Evolutionary conservation across 1,140 invertebrate genomes (phyloP).

Genomic region (Micrasema longulum): DNA sequence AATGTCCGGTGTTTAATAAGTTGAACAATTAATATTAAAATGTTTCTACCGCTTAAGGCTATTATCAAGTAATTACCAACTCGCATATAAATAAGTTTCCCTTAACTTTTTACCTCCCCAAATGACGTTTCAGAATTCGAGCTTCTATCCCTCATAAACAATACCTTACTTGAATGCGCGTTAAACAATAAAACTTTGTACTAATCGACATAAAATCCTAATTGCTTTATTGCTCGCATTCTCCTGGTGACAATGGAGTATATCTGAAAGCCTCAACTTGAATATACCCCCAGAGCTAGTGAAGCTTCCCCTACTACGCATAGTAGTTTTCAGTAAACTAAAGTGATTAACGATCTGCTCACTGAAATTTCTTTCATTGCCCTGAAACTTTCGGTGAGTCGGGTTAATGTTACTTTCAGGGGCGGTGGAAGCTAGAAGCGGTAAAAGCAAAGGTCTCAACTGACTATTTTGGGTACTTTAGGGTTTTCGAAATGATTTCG

Average conservation of each 20-base stretch:
- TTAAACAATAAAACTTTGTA: constrained; percentile 28
- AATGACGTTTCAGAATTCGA: background rate
- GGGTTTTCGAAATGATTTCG: constrained; percentile 13
- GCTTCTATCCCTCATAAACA: constrained; percentile 9
- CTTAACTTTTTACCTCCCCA: constrained; percentile 9
- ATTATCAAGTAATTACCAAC: background rate
- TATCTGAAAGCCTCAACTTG: constrained; percentile 21
- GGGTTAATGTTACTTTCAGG: constrained; percentile 31
- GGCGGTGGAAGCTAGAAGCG: background rate
- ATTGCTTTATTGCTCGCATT: constrained; percentile 14
- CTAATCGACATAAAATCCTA: constrained; percentile 29
- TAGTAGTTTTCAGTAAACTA: constrained; percentile 42
- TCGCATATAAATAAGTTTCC: background rate
- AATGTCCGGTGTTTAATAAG: too few species aligned
- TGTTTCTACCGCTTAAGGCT: background rate
- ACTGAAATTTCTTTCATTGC: constrained; percentile 48
- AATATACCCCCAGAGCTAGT: constrained; percentile 11
- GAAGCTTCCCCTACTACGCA: constrained; percentile 24
- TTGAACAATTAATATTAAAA: background rate
- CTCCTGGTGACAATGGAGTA: constrained; percentile 2
- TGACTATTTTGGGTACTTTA: background rate
- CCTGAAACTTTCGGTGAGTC: constrained; percentile 31
- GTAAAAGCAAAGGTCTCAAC: background rate
- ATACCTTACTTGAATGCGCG: constrained; percentile 12
- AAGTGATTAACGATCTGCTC: constrained; percentile 45